These are phyloP conservation scores for Odocoileus virginianus DNA, from an alignment of 2,113 vertebrate species.

Conservation along the genomic window DNA sequence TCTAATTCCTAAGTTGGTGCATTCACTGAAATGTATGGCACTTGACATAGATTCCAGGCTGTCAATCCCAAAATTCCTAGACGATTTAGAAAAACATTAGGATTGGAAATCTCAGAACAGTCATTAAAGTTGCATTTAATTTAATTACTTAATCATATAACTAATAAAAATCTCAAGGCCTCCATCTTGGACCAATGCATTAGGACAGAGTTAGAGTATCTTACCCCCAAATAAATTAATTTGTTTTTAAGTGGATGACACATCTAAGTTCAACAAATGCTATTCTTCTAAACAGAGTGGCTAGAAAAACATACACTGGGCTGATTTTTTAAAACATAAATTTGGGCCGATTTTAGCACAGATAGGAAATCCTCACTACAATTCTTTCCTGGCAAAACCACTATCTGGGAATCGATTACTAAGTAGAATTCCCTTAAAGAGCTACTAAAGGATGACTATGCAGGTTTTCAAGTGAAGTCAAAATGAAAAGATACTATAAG, in stretches of 20 bases:
- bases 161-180: background rate
- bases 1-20: background rate
- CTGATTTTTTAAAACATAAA: background rate
- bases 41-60: background rate
- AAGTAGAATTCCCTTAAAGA: background rate
- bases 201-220: background rate
- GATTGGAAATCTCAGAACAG: background rate
- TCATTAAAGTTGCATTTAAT: background rate
- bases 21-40: background rate
- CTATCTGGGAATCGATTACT: conserved; percentile 3
- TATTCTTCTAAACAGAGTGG: background rate
- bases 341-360: background rate
- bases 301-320: background rate
- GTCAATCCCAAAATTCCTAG: background rate
- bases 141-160: background rate
- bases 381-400: background rate
- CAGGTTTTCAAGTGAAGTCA: background rate
- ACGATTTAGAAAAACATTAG: background rate
- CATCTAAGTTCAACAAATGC: background rate
- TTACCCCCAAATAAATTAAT: background rate
- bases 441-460: background rate
- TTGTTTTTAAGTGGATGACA: background rate
- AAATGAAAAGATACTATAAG: background rate
- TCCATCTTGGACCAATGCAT: background rate
- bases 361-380: background rate